Evolutionary conservation across 30 jellyfish, hydroid and myxozoan genomes (phyloP).

Genomic region (Cassiopea xamachana): DNA sequence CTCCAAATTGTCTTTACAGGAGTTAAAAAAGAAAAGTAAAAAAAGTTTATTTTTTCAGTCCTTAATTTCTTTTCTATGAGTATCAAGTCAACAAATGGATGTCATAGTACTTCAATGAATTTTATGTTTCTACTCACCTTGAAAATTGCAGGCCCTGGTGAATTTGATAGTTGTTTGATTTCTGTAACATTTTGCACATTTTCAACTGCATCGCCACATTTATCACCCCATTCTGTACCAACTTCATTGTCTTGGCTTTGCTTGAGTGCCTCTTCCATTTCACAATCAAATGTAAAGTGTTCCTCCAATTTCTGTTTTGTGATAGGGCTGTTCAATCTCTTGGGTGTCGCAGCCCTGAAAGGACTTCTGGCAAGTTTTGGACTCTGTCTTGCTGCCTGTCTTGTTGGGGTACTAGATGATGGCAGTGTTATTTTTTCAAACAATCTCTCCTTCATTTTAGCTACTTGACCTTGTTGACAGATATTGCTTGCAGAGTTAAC

Average conservation of each 20-base stretch:
- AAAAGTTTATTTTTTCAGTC: too few relatives aligned
- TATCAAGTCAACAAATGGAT: too few relatives aligned
- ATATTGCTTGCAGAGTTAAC: neutral
- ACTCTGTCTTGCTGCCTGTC: neutral
- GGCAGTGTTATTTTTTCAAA: constrained; percentile 33
- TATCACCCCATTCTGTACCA: neutral
- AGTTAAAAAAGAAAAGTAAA: neutral
- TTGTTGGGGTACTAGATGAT: constrained; percentile 19
- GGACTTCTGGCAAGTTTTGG: constrained; percentile 38
- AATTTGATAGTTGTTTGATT: neutral
- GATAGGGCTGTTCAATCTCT: constrained; percentile 2
- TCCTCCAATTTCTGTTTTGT: neutral
- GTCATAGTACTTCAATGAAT: too few relatives aligned
- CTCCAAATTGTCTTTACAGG: neutral
- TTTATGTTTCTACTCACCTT: neutral
- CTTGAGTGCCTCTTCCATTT: neutral
- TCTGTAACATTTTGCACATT: neutral
- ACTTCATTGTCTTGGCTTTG: neutral
- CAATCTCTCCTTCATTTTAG: constrained; percentile 24
- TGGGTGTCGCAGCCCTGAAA: neutral
- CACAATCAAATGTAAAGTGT: neutral
- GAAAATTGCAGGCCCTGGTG: constrained; percentile 28
- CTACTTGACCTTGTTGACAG: neutral
- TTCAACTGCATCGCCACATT: neutral
- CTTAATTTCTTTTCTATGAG: too few relatives aligned